These are phyloP conservation scores for Lasioglossum albipes DNA, from an alignment of 1,140 invertebrate species.

Conservation along the genomic window DNA sequence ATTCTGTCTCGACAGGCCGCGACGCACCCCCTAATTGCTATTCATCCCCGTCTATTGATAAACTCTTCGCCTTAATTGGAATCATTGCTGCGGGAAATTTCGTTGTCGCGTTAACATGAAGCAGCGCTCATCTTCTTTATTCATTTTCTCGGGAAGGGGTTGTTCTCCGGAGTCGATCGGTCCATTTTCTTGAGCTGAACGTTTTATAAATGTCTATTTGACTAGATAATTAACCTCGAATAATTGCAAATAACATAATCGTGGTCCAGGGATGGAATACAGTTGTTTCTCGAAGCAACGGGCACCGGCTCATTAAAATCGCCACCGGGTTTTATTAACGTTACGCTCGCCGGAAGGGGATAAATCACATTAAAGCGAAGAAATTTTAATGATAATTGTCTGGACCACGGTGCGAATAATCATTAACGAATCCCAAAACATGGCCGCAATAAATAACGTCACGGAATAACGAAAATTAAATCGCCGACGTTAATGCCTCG, in stretches of 20 bases:
- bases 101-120: conserved; percentile 9
- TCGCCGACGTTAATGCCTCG: not conserved
- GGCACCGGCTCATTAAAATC: conserved; percentile 9
- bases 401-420: conserved; percentile 10
- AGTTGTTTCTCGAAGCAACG: not conserved
- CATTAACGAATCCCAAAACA: not conserved
- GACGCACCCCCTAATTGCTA: conserved; percentile 58
- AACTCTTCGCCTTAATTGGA: conserved; percentile 56
- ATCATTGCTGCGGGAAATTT: conserved; percentile 51
- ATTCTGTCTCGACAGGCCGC: conserved; percentile 60
- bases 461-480: conserved; percentile 11
- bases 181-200: too few relatives aligned
- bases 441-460: conserved; percentile 17
- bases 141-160: not conserved
- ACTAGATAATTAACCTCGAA: too few relatives aligned
- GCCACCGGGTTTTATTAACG: conserved; percentile 31
- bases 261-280: not conserved
- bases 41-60: conserved; percentile 52
- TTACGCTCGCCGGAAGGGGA: not conserved
- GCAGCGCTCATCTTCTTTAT: conserved; percentile 11
- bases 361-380: conserved; percentile 31
- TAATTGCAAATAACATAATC: too few relatives aligned
- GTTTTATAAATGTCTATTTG: too few relatives aligned
- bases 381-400: conserved; percentile 44
- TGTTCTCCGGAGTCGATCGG: not conserved